Base-by-base conservation (phyloP, 2,113 vertebrate genomes). In the Planiliza haematocheilus region DNA sequence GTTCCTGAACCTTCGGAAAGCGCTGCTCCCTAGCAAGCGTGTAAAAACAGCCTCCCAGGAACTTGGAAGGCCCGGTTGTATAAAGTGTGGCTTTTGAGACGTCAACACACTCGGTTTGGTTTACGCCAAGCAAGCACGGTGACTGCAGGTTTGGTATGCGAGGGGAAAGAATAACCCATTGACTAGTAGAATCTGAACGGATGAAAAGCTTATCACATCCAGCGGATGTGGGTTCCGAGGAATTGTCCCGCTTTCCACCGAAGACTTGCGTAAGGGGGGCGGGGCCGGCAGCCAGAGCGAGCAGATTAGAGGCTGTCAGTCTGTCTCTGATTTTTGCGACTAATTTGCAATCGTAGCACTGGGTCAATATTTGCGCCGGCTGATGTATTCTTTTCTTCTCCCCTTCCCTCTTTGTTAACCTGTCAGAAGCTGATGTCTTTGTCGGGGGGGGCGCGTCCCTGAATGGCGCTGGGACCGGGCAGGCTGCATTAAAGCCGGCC, bases 311-410 rank as follows among this genome's bases (percentile, higher is more conserved):
- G n/a, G 13, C 67, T 77, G 84, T 87, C 89, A 86, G 58, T 86
- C 76, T 24, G 6, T 73, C 41, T 59, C 52, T 16, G 71, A 83
- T 81, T 88, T 84, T 64, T 75, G 70, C 77, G 43, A 70, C 81
- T 84, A 80, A 86, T 89, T 91, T 85, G 75, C 83, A 85, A 73
- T 77, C 41, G 62, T 69, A 71, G 58, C 24, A 45, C 71, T 51
- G 77, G 74, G 91, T 93, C 91, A 92, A 91, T 91, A 91, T 93
- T 91, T 90, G 88, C 85, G 79, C 74, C 74, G 62, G 69, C 71
- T 88, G 86, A 89, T 92, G 72, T 86, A 86, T 86, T 88, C 83
- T 85, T 89, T 88, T 86, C 71, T 81, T 61, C 49, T 45, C 62
- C 58, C 39, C 50, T 51, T 45, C 36, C 46, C 13, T 75, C 83